Conservation (phyloP, 2,888 invertebrate genomes). For the Caenorhabditis doughertyi region DNA sequence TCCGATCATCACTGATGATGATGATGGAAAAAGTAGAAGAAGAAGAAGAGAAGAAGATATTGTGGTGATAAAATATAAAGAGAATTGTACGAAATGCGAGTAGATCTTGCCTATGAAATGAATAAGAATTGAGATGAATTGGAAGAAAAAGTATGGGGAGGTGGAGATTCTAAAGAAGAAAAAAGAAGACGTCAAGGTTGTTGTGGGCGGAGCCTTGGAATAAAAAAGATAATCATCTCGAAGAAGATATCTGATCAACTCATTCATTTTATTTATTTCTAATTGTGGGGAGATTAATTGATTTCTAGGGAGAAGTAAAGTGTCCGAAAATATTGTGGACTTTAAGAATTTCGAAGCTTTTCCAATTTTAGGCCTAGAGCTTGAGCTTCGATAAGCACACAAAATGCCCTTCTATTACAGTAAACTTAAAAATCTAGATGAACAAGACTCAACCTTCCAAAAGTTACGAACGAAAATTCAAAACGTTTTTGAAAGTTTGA, state of each 20-base stretch:
- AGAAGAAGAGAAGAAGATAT: conserved; percentile 39
- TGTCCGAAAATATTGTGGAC: too few species aligned
- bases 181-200: conserved; percentile 47
- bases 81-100: background rate
- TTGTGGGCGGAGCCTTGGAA: conserved; percentile 15
- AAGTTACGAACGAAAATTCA: too few species aligned
- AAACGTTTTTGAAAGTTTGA: too few species aligned
- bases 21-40: conserved; percentile 22
- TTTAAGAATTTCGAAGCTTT: too few species aligned
- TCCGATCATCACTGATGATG: conserved; percentile 44
- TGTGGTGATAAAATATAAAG: conserved; percentile 32
- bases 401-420: too few species aligned
- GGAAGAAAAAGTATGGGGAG: background rate
- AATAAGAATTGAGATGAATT: conserved; percentile 16
- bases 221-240: conserved; percentile 42
- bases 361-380: too few species aligned
- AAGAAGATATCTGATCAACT: conserved; percentile 31
- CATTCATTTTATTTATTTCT: background rate
- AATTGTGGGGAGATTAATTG: conserved; percentile 17
- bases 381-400: too few species aligned
- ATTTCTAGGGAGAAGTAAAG: too few species aligned
- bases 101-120: conserved; percentile 23
- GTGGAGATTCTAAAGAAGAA: background rate
- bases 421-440: too few species aligned
- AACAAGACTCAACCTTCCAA: too few species aligned